Base-by-base conservation (phyloP, 2,888 invertebrate species). In the Ectemnius lituratus region DNA sequence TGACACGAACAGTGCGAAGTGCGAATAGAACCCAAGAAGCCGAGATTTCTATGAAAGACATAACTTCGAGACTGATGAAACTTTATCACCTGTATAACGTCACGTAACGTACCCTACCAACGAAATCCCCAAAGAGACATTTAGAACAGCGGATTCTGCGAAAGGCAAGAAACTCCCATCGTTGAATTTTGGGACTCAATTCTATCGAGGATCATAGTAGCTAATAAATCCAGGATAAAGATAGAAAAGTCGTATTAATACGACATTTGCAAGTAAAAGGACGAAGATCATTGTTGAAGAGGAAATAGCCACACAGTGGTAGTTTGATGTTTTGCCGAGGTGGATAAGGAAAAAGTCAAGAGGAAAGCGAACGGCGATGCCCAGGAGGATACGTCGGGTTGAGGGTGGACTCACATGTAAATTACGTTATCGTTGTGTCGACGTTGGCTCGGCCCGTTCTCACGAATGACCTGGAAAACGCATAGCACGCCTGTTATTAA, bases 361-460 rank as follows among this genome's bases (percentile, higher is more conserved):
- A 60, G 63, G 61, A 37, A 49, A 47, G 18, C 63, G 60, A 76
- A 68, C 62, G 64, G 18, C 60, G 49, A 74, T 68, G 27, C 23
- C 47, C 60, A 11, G 18, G 18, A 18, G 62, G 58, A 62, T 23
- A 47, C 14, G 16, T 23, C 66, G 20, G 18, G 8, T 58, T 63
- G 57, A 45, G 66, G 70, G 66, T 27, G 65, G 70, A 16, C 67
- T 67, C 46, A 57, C 73, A 79, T 79, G 79, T 73, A 79, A 79
- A 78, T 78, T 78, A 75, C 65, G 70, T 78, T 78, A 79, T 75
- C 78, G 45, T 28, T 59, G 52, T 56, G 58, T 58, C 66, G 73
- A 68, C 47, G 62, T 57, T 56, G 18, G 37, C 28, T 23, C 16
- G 57, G 60, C 13, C 73, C 49, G 66, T 59, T 70, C 28, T 62